These are phyloP conservation scores for Datnioides undecimradiatus DNA, from an alignment of 2,113 vertebrate species.

Conservation along the genomic window DNA sequence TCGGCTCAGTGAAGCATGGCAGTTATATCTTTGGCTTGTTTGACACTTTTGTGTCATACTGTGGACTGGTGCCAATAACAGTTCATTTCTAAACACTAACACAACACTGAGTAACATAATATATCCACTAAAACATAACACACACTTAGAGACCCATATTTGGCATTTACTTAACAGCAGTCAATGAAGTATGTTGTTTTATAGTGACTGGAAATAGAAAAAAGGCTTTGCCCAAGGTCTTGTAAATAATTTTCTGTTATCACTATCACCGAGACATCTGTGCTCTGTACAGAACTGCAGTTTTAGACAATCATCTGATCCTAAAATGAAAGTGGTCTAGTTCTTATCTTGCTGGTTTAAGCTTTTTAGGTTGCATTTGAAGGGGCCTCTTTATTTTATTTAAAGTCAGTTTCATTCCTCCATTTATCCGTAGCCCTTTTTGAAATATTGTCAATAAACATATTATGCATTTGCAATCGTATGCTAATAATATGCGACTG, in stretches of 20 bases:
- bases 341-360: too few species aligned
- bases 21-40: not conserved
- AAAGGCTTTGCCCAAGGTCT: not conserved
- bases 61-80: not conserved
- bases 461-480: not conserved
- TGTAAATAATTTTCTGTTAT: not conserved
- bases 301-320: not conserved
- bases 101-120: not conserved
- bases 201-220: not conserved
- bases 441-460: not conserved
- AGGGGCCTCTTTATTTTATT: not conserved
- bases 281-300: not conserved
- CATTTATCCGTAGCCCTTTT: not conserved
- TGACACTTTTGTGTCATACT: constrained; percentile 23
- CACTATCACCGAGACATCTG: not conserved
- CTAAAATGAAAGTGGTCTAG: not conserved
- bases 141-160: constrained; percentile 6
- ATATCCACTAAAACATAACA: constrained; percentile 3
- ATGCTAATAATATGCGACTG: not conserved
- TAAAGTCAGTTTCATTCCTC: not conserved
- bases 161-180: not conserved
- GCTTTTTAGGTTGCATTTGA: not conserved
- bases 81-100: not conserved
- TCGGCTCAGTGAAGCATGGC: not conserved
- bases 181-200: not conserved